Percentiles rank a stretch among this genome's conserved stretches.
These are phyloP conservation scores for Anarrhichthys ocellatus DNA, from an alignment of 2,113 vertebrate genomes.

Conservation along the genomic window DNA sequence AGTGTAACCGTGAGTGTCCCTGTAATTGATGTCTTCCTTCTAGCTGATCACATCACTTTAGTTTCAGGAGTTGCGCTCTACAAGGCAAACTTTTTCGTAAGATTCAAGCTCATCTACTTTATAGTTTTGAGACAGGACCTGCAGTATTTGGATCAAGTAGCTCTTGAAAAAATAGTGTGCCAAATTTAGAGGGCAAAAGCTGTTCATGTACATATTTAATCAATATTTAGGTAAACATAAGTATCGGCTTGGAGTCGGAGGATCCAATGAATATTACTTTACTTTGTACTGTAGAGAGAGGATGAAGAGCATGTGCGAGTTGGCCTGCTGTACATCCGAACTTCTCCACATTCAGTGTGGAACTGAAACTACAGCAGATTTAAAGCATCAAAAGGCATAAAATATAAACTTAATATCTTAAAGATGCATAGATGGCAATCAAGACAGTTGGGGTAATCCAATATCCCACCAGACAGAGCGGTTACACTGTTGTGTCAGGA, in stretches of 20 bases:
- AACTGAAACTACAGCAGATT: constrained; percentile 4
- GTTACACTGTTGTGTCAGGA: not conserved
- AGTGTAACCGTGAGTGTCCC: not conserved
- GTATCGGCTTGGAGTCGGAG: not conserved
- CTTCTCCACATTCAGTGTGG: not conserved
- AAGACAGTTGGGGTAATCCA: not conserved
- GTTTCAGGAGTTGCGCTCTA: not conserved
- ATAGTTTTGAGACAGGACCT: not conserved
- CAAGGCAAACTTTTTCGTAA: not conserved
- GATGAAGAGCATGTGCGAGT: constrained; percentile 12
- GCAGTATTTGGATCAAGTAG: not conserved
- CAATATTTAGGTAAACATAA: not conserved
- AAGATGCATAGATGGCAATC: not conserved
- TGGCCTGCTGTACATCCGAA: not conserved
- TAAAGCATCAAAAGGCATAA: constrained; percentile 17
- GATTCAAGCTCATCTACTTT: not conserved
- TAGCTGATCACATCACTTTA: not conserved
- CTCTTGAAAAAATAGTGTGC: not conserved
- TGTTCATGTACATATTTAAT: not conserved
- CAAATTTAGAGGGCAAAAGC: not conserved
- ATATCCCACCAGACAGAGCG: not conserved
- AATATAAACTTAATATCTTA: not conserved
- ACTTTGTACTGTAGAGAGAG: not conserved
- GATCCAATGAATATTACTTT: not conserved
- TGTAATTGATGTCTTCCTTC: not conserved